Conservation (phyloP, 2,888 invertebrate species). For the Psococerastis gibbosa region DNA sequence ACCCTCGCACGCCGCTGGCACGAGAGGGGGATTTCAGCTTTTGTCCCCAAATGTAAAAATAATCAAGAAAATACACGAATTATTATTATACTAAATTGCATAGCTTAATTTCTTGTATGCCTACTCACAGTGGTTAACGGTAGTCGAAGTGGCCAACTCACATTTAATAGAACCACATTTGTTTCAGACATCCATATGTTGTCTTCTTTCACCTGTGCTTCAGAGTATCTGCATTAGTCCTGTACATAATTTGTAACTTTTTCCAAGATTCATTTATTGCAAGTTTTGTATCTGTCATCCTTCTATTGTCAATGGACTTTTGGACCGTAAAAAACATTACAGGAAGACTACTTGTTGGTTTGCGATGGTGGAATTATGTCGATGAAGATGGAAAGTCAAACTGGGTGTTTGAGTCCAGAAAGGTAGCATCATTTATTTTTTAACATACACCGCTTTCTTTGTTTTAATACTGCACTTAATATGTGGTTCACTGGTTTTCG, state of each 20-base stretch:
- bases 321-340: constrained; percentile 98
- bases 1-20: no score
- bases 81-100: not conserved
- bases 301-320: constrained; percentile 91
- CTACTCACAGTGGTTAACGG: no score
- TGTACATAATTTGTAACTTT: constrained; percentile 78
- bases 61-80: no score
- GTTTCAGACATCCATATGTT: constrained; percentile 74
- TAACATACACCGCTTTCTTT: no score
- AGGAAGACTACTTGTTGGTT: constrained; percentile 77
- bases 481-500: no score
- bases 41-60: no score
- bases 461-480: no score
- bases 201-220: constrained; percentile 84
- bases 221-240: constrained; percentile 59
- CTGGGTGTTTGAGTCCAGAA: constrained; percentile 93
- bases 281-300: constrained; percentile 79
- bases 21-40: no score
- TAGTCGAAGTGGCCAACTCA: no score
- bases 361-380: constrained; percentile 99
- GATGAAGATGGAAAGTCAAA: constrained; percentile 94
- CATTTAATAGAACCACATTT: no score
- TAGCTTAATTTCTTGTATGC: constrained; percentile 10
- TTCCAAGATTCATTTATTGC: constrained; percentile 86
- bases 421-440: no score